These are phyloP conservation scores for Lucifuga dentata DNA, from an alignment of 2,113 vertebrate genomes.

Conservation along the genomic window DNA sequence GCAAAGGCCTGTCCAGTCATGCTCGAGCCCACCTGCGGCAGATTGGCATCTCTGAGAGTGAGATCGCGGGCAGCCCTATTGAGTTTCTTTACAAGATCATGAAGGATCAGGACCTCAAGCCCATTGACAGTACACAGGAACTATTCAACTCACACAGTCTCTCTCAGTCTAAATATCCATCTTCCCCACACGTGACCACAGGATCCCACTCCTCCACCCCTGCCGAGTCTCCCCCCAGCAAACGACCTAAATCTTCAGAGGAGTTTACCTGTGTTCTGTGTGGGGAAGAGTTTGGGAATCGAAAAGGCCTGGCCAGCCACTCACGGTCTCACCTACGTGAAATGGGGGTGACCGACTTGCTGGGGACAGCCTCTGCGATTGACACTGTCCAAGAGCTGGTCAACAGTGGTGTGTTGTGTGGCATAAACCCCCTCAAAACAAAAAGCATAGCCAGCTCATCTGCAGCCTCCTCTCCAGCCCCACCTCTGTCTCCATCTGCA, in stretches of 20 bases:
- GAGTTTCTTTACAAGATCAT: conserved; percentile 89
- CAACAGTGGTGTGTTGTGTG: conserved; percentile 57
- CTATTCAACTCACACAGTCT: conserved; percentile 47
- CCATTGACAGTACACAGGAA: conserved; percentile 15
- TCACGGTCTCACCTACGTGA: conserved; percentile 84
- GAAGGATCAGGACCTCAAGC: conserved; percentile 86
- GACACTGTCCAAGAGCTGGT: conserved; percentile 81
- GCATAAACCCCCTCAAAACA: not conserved
- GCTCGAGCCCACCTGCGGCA: conserved; percentile 90
- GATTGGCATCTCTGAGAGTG: conserved; percentile 84
- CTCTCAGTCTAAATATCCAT: conserved; percentile 65
- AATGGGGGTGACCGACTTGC: conserved; percentile 81
- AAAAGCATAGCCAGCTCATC: conserved; percentile 14
- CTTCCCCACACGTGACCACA: conserved; percentile 28
- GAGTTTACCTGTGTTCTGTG: conserved; percentile 74
- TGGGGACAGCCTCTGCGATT: conserved; percentile 82
- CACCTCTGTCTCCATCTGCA: conserved; percentile 20
- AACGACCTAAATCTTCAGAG: conserved; percentile 74
- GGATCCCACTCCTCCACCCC: conserved; percentile 31
- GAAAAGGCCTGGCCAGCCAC: conserved; percentile 84
- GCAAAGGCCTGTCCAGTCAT: conserved; percentile 89
- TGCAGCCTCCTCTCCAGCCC: conserved; percentile 3
- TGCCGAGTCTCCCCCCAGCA: conserved; percentile 65
- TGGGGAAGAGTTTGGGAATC: conserved; percentile 84
- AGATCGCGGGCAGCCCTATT: conserved; percentile 87